Base-by-base conservation (phyloP, 2,888 invertebrate genomes). In the Odontomyia ornata region DNA sequence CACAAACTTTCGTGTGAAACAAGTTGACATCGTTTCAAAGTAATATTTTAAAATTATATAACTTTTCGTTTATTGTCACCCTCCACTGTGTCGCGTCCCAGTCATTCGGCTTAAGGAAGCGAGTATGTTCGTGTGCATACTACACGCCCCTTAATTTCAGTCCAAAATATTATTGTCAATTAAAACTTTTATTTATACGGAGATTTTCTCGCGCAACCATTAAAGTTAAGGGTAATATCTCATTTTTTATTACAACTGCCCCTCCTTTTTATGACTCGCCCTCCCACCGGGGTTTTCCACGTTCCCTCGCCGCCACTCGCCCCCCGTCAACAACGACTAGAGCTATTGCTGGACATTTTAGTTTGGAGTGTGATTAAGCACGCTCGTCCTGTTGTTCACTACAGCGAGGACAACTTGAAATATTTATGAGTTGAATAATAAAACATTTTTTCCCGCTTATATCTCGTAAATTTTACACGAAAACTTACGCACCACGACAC, bases 401-500 rank as follows among this genome's bases (percentile, higher is more conserved):
- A 47, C 27, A 36, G 36, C 36, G 36, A 3, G 36, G 25, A 69
- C 28, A 43, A 69, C 7, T 25, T 27, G 46, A 60, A 60, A 60
- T 73, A 73, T 73, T 73, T 73, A 73, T 73, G 73, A 73, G 73
- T 36, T 23, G 73, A 73, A 73, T 73, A 73, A 73, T 73, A 73
- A 73, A 73, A 73, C 60, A 73, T 73, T 73, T 72, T 56, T 36
- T 73, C 57, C 43, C 27, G 57, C 28, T 73, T 27, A 73, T 57
- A 60, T 73, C 57, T 60, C 57, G 60, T 57, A 60, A 73, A 73
- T 25, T 30, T 73, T 60, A 73, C 73, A 73, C 73, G 73, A 73
- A 67, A 52, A 52, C 52, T 52, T 52, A 52, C 52, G 52, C 52
- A 52, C 52, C 52, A 52, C 18, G 52, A 52, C 52, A 13, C 52